phyloP scores from a whole-genome alignment of 2,888 invertebrate genomes.

The Leptopilina syphax region DNA sequence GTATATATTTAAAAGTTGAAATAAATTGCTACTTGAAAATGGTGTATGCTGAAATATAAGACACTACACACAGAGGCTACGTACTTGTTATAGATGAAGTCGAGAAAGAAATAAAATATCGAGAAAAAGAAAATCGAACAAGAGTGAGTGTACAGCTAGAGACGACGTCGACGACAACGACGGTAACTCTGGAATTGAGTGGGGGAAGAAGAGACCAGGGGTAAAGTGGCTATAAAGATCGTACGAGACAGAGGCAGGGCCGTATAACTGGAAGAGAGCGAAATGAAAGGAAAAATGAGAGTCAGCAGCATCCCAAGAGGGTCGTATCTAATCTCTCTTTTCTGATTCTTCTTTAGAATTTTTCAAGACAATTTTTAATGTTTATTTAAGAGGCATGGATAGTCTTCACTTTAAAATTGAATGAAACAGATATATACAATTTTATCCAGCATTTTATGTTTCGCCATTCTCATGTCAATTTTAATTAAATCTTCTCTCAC shows the following conservation, averaged over 20 bases:
- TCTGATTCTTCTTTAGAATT: conserved; percentile 29
- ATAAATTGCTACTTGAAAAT: not conserved
- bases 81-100: conserved; percentile 22
- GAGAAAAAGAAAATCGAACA: conserved; percentile 31
- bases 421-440: not conserved
- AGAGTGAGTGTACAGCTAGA: not conserved
- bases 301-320: conserved; percentile 30
- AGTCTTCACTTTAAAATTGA: conserved; percentile 6
- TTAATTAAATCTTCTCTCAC: too few relatives aligned
- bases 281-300: conserved; percentile 34
- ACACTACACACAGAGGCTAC: not conserved
- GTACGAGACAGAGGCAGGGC: conserved; percentile 25
- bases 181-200: too few relatives aligned
- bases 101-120: conserved; percentile 29
- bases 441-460: not conserved
- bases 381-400: not conserved
- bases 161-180: not conserved
- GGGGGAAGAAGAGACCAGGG: conserved; percentile 26
- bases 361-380: conserved; percentile 16
- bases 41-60: not conserved
- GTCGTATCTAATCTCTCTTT: conserved; percentile 31
- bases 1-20: conserved; percentile 14
- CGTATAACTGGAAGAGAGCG: conserved; percentile 28
- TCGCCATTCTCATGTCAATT: not conserved
- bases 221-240: conserved; percentile 39